Conservation (phyloP, 2,888 invertebrate species). For the Thecophora atra region DNA sequence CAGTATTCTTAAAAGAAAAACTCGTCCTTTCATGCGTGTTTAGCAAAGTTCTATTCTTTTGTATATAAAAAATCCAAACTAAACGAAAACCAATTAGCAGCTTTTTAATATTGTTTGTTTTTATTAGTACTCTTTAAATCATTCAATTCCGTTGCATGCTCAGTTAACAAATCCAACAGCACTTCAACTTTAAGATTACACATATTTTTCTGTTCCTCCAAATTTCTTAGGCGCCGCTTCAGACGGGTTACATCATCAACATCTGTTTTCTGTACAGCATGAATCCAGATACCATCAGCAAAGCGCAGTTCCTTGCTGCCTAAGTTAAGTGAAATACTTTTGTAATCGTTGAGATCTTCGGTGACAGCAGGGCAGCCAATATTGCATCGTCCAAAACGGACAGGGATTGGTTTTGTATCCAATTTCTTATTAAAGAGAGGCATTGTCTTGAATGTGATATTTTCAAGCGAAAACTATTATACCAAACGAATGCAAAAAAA, state of each 20-base stretch:
- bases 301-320: constrained; percentile 63
- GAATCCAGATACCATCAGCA: constrained; percentile 64
- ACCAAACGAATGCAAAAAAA: background rate
- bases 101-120: constrained; percentile 15
- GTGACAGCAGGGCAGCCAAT: constrained; percentile 56
- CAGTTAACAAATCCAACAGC: constrained; percentile 62
- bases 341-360: constrained; percentile 63
- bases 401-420: constrained; percentile 60
- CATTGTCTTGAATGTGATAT: constrained; percentile 48
- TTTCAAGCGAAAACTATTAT: background rate
- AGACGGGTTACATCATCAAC: constrained; percentile 58
- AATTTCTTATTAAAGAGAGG: constrained; percentile 65
- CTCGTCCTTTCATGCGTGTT: too few species aligned
- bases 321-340: constrained; percentile 57
- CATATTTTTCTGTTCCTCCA: constrained; percentile 64
- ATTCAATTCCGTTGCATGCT: constrained; percentile 59
- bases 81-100: too few species aligned
- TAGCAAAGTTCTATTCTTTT: background rate
- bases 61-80: background rate
- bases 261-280: constrained; percentile 54
- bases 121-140: constrained; percentile 51
- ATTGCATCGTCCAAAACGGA: constrained; percentile 57
- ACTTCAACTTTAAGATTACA: constrained; percentile 63
- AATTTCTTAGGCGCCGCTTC: constrained; percentile 55
- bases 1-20: too few species aligned